phyloP scores from a whole-genome alignment of 2,113 vertebrate species.

The Gulo gulo region DNA sequence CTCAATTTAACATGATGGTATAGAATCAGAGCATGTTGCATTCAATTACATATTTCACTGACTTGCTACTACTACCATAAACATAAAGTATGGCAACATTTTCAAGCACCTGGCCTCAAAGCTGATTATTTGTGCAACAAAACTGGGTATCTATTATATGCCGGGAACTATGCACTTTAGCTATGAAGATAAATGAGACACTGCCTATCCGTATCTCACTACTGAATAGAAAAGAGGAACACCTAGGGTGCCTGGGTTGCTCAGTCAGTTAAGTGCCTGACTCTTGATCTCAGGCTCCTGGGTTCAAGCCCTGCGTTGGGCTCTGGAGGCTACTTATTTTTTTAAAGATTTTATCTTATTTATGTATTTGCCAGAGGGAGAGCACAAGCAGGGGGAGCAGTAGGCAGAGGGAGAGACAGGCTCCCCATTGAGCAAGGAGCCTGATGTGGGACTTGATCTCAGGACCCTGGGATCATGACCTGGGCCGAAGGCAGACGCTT shows the following conservation, averaged over 20 bases:
- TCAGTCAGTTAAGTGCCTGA: not conserved
- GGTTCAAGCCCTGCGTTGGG: not conserved
- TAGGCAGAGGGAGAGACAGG: no score
- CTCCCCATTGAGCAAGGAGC: no score
- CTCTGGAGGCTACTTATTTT: not conserved
- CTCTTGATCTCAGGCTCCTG: not conserved
- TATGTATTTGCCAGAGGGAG: no score
- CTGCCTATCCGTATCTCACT: not conserved
- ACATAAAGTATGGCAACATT: not conserved
- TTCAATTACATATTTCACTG: not conserved
- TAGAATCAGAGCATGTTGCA: not conserved
- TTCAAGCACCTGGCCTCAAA: not conserved
- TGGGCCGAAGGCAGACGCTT: no score
- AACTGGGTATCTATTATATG: not conserved
- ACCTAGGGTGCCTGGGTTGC: not conserved
- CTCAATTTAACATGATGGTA: not conserved
- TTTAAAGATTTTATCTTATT: no score
- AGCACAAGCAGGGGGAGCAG: no score
- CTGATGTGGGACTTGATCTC: no score
- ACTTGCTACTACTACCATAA: not conserved
- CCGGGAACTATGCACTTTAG: not conserved
- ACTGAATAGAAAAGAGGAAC: not conserved
- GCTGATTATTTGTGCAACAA: not conserved
- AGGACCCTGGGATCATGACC: no score
- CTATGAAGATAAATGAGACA: not conserved